Base-by-base conservation (phyloP, 1,140 invertebrate genomes). In the Metaphire vulgaris region DNA sequence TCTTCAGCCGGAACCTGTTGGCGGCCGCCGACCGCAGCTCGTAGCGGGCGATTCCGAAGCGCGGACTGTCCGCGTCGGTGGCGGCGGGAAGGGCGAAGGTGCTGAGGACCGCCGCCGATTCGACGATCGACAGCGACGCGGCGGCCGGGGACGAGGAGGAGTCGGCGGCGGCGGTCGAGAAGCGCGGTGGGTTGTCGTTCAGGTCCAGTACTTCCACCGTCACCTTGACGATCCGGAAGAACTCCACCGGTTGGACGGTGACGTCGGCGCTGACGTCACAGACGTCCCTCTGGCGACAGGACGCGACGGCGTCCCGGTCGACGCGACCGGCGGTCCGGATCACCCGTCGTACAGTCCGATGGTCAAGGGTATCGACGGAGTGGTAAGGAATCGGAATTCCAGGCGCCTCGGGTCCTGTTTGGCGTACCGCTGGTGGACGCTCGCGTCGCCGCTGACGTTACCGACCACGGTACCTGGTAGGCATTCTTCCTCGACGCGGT, bases 41-140 rank as follows among this genome's bases (percentile, higher is more conserved):
- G 34, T 74, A 74, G 16, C 56, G 28, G 21, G 16, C 16, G 15
- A 74, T 26, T n/a, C 74, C 74, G 74, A 64, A 41, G 16, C 2
- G 0, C 2, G 74, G 74, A 32, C 74, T 79, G 72, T 80, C 80
- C 32, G 73, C 31, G 70, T 81, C 80, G 16, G 76, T 76, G 31
- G 80, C 80, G 0, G 77, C 74, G 1, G 79, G 79, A n/a, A 81
- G 56, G 15, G 56, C 71, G 72, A 78, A 81, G 29, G 73, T 67
- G n/a, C 66, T 64, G 0, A 77, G 76, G 34, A 65, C 28, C 0
- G 74, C 74, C 6, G 74, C 32, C 30, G 64, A 66, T 56, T 78
- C 77, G 34, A 34, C 66, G 26, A 78, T 31, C 1, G 33, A 26
- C 29, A 56, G 72, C 21, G 28, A 29, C n/a, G 33, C 32, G 16